Evolutionary conservation across 1,140 invertebrate genomes (phyloP), one percentile per base, ranked within the genome.

Genomic region (Lucilia cuprina): DNA sequence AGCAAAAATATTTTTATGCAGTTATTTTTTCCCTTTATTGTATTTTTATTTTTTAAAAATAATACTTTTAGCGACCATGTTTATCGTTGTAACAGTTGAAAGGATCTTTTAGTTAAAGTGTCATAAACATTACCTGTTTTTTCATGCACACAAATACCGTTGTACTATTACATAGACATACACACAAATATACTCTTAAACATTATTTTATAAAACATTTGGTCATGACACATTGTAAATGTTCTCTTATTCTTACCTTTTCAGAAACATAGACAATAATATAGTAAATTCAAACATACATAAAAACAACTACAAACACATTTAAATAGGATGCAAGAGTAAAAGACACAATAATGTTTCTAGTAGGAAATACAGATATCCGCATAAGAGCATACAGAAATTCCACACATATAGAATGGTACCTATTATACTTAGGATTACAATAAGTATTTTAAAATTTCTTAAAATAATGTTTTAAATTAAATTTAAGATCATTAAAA

Each of bases 61-160:
- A 55, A 55, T 21, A 21, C 21, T 50, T n/a, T 41, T 19, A 80
- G 49, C 50, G n/a, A 50, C 19, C 77, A 80, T 80, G 77, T 80
- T 80, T 80, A 25, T 49, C 77, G 75, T 41, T 41, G 47, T 80
- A 70, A 70, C 65, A 47, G 77, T 21, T 80, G 77, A 80, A 80
- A 80, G 77, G 41, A 19, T 49, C 4, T 80, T 80, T 80, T 49
- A 80, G 25, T 47, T 49, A 80, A 80, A 80, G 47, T 80, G 77
- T 80, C 77, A 80, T 80, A 80, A 80, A 80, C 77, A 80, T 21
- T 19, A 80, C 34, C 47, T 34, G 41, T 41, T 41, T 34, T 78
- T 78, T 17, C 75, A n/a, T 78, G 35, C 8, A 78, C 17, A 41
- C n/a, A n/a, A 78, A 35, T n/a, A 35, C 14, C 41, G 19, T 25